phyloP scores from a whole-genome alignment of 2,113 vertebrate species.

The Elephantulus edwardii region DNA sequence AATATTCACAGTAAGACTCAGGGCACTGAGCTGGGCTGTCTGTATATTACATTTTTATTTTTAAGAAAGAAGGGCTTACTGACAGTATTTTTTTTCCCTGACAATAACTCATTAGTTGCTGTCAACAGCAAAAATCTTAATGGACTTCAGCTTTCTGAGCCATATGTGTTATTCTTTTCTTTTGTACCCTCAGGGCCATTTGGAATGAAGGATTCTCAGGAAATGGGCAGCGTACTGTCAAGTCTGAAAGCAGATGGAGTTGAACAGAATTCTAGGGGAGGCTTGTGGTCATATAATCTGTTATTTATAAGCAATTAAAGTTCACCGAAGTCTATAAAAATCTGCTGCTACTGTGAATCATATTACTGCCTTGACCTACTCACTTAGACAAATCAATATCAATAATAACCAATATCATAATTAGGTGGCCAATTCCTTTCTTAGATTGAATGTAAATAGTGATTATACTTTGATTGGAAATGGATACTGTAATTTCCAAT shows the following conservation, averaged over 20 bases:
- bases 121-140: constrained; percentile 70
- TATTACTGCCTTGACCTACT: constrained; percentile 81
- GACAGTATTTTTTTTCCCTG: constrained; percentile 46
- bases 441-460: constrained; percentile 81
- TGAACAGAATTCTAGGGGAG: constrained; percentile 47
- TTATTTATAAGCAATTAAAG: constrained; percentile 75
- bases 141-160: constrained; percentile 42
- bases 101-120: constrained; percentile 71
- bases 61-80: constrained; percentile 59
- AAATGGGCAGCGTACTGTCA: constrained; percentile 70
- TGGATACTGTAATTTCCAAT: constrained; percentile 56
- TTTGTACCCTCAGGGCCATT: constrained; percentile 61
- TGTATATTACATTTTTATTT: constrained; percentile 58
- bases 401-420: constrained; percentile 76
- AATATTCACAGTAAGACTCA: constrained; percentile 14
- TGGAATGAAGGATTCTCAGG: constrained; percentile 56
- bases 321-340: constrained; percentile 78
- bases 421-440: constrained; percentile 65
- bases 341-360: constrained; percentile 77
- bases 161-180: constrained; percentile 39
- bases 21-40: constrained; percentile 16
- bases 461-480: constrained; percentile 70
- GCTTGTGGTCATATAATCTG: constrained; percentile 55
- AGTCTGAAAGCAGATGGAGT: constrained; percentile 60
- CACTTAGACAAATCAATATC: constrained; percentile 76